phyloP scores from a whole-genome alignment of 2,888 invertebrate genomes.

The Parnassius apollo region DNA sequence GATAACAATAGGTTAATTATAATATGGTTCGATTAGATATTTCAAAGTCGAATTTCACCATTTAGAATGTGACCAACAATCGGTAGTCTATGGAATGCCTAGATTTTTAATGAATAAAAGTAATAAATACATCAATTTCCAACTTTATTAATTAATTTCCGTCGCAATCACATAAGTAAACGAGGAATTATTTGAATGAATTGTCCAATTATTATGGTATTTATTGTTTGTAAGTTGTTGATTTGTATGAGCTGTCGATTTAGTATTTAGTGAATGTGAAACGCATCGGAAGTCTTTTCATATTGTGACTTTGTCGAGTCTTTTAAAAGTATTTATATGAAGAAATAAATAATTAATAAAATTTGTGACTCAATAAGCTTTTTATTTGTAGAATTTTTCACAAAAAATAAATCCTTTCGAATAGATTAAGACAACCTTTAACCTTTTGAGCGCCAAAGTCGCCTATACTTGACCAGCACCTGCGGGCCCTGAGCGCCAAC shows the following conservation, averaged over 20 bases:
- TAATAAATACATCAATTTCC: constrained; percentile 28
- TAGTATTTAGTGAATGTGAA: constrained; percentile 70
- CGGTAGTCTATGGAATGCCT: constrained; percentile 22
- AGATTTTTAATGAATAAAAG: constrained; percentile 31
- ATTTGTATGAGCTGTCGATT: constrained; percentile 67
- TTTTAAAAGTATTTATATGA: constrained; percentile 80
- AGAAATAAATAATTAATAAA: constrained; percentile 62
- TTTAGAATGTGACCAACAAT: constrained; percentile 14
- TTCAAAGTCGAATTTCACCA: constrained; percentile 4
- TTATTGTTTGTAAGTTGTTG: constrained; percentile 77
- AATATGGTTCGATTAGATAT: constrained; percentile 17
- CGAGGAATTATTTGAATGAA: constrained; percentile 70
- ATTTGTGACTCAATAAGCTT: constrained; percentile 63
- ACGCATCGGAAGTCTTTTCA: constrained; percentile 70
- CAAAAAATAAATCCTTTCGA: too few relatives aligned
- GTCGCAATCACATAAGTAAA: constrained; percentile 49
- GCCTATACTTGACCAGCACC: too few relatives aligned
- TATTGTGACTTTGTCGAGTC: constrained; percentile 77
- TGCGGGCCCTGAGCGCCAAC: too few relatives aligned
- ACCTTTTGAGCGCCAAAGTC: too few relatives aligned
- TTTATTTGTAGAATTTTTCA: constrained; percentile 45
- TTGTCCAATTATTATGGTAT: constrained; percentile 72
- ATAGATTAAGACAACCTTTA: too few relatives aligned
- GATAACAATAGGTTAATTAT: constrained; percentile 39
- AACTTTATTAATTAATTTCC: constrained; percentile 45